These are phyloP conservation scores for Melanostoma mellinum DNA, from an alignment of 2,888 invertebrate species.

Conservation along the genomic window DNA sequence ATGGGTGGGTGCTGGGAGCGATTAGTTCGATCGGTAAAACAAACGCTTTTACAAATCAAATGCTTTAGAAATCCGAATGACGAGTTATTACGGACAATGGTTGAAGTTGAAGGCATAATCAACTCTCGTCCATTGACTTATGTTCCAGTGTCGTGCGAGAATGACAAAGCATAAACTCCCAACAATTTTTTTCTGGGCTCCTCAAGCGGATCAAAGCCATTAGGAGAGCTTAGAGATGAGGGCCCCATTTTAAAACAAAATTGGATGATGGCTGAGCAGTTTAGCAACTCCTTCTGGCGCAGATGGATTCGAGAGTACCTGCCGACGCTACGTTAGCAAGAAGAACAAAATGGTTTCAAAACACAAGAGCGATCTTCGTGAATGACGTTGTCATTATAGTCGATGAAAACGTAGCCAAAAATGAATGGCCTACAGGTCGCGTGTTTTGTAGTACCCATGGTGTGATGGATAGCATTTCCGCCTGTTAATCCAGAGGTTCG, in stretches of 20 bases:
- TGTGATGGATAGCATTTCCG: too few relatives aligned
- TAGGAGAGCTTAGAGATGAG: constrained; percentile 47
- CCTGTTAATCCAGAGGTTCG: too few relatives aligned
- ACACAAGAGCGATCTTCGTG: constrained; percentile 38
- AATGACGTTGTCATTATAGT: constrained; percentile 65
- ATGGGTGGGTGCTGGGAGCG: too few relatives aligned
- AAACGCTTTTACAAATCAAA: too few relatives aligned
- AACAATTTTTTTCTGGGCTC: too few relatives aligned
- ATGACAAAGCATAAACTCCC: too few relatives aligned
- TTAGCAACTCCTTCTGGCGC: constrained; percentile 63
- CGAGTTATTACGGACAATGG: constrained; percentile 54
- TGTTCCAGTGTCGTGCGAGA: too few relatives aligned
- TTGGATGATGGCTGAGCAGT: constrained; percentile 59
- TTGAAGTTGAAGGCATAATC: constrained; percentile 52
- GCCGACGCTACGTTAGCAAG: constrained; percentile 64
- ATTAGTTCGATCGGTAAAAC: too few relatives aligned
- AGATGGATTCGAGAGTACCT: constrained; percentile 72
- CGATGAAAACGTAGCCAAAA: too few relatives aligned
- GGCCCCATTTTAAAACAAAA: constrained; percentile 45
- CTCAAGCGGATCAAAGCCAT: too few relatives aligned
- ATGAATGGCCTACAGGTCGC: too few relatives aligned
- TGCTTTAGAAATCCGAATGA: constrained; percentile 65
- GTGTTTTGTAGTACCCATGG: too few relatives aligned
- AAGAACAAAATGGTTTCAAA: constrained; percentile 46
- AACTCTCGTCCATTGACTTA: constrained; percentile 64